A percentile compares a stretch with the other conserved stretches of the same genome.
These are phyloP conservation scores for Brachypodius melanocephalos DNA, from an alignment of 2,113 vertebrate species.

Conservation along the genomic window DNA sequence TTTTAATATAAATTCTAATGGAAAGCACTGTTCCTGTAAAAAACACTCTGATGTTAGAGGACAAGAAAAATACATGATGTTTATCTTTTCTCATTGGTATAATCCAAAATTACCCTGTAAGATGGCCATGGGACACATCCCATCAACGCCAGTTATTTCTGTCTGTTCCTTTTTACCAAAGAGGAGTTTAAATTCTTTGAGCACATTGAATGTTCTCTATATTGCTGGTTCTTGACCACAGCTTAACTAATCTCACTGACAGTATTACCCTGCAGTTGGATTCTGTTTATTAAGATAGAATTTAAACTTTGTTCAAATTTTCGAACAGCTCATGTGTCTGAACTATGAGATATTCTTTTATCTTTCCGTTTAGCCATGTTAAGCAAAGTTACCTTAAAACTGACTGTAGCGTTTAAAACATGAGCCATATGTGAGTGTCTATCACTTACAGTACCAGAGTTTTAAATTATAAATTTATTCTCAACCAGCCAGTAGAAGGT, in stretches of 20 bases:
- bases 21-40: background rate
- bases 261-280: background rate
- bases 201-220: background rate
- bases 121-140: background rate
- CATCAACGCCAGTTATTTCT: background rate
- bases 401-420: background rate
- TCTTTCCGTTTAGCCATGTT: background rate
- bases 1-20: background rate
- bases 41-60: background rate
- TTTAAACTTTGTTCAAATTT: background rate
- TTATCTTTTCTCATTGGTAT: background rate
- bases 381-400: background rate
- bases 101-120: background rate
- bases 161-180: background rate
- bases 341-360: background rate
- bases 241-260: background rate
- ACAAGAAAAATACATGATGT: background rate
- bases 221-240: background rate
- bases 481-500: background rate
- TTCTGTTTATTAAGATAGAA: background rate
- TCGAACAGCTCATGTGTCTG: rapidly evolving
- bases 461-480: background rate
- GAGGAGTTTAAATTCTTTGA: background rate
- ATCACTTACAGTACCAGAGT: background rate
- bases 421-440: background rate